Percentiles rank a stretch among this genome's conserved stretches.
Conservation (phyloP, 2,113 vertebrate species). For the Gavia stellata region DNA sequence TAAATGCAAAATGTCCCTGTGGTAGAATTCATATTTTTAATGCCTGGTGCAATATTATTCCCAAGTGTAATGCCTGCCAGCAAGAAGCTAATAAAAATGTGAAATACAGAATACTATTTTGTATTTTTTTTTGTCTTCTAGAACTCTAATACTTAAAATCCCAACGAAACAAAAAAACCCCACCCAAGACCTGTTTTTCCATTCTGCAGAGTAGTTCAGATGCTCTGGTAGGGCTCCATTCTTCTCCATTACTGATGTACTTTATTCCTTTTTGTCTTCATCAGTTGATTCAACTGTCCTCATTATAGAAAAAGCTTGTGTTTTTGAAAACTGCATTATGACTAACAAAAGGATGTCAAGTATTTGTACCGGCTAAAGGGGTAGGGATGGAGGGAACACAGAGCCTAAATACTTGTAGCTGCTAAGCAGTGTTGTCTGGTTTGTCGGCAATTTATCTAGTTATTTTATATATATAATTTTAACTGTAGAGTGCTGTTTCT, state of each 20-base stretch:
- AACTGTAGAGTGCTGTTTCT: background rate
- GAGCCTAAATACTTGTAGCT: background rate
- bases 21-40: conserved; percentile 74
- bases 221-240: background rate
- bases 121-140: conserved; percentile 2
- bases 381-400: background rate
- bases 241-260: background rate
- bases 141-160: background rate
- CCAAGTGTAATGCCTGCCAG: conserved; percentile 77
- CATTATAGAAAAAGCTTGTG: background rate
- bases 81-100: conserved; percentile 74
- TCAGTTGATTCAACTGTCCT: background rate
- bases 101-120: conserved; percentile 55
- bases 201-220: background rate
- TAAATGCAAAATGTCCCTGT: conserved; percentile 73
- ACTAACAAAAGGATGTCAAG: background rate
- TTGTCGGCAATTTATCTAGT: background rate
- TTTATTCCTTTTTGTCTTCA: background rate
- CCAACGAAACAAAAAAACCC: background rate
- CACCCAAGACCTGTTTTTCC: background rate
- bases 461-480: background rate
- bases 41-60: conserved; percentile 77
- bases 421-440: background rate
- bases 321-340: background rate
- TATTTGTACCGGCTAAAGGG: background rate